Evolutionary conservation across 2,797 vertebrate species (phyloP).

Genomic region (Rhinogobio ventralis): DNA sequence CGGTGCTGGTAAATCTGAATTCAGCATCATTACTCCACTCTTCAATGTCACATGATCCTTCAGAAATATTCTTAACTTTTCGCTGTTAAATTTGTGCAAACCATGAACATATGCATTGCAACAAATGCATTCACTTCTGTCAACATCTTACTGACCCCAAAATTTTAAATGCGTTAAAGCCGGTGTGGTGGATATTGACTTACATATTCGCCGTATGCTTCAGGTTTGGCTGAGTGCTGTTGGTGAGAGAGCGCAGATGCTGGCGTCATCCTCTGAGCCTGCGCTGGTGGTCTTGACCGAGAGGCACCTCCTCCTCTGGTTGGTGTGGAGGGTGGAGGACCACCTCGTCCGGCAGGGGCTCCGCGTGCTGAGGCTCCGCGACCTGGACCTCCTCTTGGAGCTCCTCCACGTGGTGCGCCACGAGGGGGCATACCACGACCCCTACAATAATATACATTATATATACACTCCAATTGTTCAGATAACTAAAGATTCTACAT

Average conservation of each 20-base stretch:
- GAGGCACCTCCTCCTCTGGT: conserved; percentile 83
- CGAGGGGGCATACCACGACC: conserved; percentile 90
- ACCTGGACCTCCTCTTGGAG: conserved; percentile 86
- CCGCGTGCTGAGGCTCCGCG: conserved; percentile 86
- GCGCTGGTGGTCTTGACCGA: conserved; percentile 85
- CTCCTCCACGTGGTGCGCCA: conserved; percentile 87
- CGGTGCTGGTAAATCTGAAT: too few species aligned
- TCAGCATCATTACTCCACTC: too few species aligned
- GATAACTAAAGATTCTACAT: accelerated
- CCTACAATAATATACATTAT: conserved; percentile 68
- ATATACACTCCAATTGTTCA: neutral
- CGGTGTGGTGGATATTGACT: conserved; percentile 61
- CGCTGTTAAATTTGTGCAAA: too few species aligned
- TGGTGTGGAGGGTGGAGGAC: conserved; percentile 76
- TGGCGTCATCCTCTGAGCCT: conserved; percentile 87
- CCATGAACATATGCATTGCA: too few species aligned
- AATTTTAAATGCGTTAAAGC: neutral
- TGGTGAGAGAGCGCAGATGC: conserved; percentile 77
- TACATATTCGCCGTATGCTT: conserved; percentile 94
- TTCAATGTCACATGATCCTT: neutral
- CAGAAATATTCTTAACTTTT: neutral
- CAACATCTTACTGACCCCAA: too few species aligned
- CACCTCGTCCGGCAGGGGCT: conserved; percentile 83
- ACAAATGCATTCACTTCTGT: too few species aligned
- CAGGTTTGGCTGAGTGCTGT: conserved; percentile 81